These are phyloP conservation scores for Drosophila pseudotakahashii DNA, from an alignment of 2,888 invertebrate species.

Conservation along the genomic window DNA sequence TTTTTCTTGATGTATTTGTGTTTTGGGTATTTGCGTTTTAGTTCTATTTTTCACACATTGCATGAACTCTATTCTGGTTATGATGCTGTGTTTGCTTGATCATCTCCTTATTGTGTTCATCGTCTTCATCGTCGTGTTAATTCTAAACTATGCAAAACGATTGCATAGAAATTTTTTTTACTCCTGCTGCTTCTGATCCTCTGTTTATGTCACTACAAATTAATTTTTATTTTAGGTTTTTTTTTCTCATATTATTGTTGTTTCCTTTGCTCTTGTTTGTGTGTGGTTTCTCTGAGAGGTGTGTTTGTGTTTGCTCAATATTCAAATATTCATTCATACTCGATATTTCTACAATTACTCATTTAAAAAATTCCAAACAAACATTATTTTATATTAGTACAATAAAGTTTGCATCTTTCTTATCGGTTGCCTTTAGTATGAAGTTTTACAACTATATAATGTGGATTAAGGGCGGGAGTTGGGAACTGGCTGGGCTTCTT, in stretches of 20 bases:
- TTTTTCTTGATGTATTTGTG: conserved; percentile 47
- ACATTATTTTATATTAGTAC: conserved; percentile 65
- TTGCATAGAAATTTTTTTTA: conserved; percentile 51
- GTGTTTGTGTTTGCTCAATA: conserved; percentile 31
- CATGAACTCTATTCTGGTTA: conserved; percentile 47
- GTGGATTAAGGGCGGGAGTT: conserved; percentile 14
- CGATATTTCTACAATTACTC: conserved; percentile 70
- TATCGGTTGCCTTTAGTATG: conserved; percentile 47
- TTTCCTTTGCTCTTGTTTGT: conserved; percentile 19
- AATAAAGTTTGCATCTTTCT: conserved; percentile 63
- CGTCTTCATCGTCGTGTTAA: conserved; percentile 27
- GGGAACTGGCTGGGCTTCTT: conserved; percentile 27
- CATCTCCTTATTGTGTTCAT: conserved; percentile 16
- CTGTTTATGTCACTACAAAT: conserved; percentile 37
- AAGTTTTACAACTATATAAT: conserved; percentile 68
- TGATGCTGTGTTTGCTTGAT: conserved; percentile 24
- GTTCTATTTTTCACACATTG: conserved; percentile 57
- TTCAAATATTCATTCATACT: conserved; percentile 69
- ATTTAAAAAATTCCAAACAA: conserved; percentile 78
- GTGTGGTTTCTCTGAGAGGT: conserved; percentile 26
- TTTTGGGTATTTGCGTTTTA: conserved; percentile 47
- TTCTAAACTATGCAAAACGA: conserved; percentile 48
- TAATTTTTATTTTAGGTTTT: conserved; percentile 31
- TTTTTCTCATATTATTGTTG: conserved; percentile 6
- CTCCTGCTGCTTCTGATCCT: conserved; percentile 21